Percentiles rank a stretch among this genome's conserved stretches.
phyloP scores from a whole-genome alignment of 2,888 invertebrate genomes.

The Cryptocheilus praepositus region DNA sequence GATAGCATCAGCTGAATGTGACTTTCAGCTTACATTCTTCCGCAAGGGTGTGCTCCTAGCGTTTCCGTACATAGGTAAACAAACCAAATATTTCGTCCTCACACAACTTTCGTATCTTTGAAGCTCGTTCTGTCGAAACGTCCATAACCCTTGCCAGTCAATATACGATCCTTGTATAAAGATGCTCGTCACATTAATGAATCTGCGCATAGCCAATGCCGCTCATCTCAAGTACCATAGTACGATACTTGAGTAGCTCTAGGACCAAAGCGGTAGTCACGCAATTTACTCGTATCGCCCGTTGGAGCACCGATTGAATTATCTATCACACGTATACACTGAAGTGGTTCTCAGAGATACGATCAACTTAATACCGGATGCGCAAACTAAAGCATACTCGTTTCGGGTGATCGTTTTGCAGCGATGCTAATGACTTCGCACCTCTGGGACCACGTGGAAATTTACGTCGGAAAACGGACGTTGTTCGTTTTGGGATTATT shows the following conservation, averaged over 20 bases:
- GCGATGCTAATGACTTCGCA: slow-evolving; percentile 87
- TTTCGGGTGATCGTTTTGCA: slow-evolving; percentile 63
- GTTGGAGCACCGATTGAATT: too few species aligned
- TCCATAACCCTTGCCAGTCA: not conserved
- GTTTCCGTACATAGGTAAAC: slow-evolving; percentile 82
- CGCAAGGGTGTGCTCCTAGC: slow-evolving; percentile 85
- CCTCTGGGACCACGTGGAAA: slow-evolving; percentile 85
- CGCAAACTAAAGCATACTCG: not conserved
- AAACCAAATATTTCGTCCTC: not conserved
- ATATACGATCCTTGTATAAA: too few species aligned
- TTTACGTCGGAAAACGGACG: slow-evolving; percentile 82
- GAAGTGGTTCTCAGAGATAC: not conserved
- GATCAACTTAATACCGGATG: not conserved
- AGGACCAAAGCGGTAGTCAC: too few species aligned
- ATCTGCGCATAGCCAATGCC: not conserved
- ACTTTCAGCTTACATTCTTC: slow-evolving; percentile 80
- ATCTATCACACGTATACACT: too few species aligned
- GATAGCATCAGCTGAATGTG: slow-evolving; percentile 85
- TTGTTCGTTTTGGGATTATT: slow-evolving; percentile 82
- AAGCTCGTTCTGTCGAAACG: not conserved
- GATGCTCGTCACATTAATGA: not conserved
- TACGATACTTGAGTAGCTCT: too few species aligned
- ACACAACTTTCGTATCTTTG: too few species aligned
- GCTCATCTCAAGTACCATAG: not conserved
- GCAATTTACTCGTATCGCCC: too few species aligned